Evolutionary conservation across 2,888 invertebrate species (phyloP).

Genomic region (Meloe dianella): DNA sequence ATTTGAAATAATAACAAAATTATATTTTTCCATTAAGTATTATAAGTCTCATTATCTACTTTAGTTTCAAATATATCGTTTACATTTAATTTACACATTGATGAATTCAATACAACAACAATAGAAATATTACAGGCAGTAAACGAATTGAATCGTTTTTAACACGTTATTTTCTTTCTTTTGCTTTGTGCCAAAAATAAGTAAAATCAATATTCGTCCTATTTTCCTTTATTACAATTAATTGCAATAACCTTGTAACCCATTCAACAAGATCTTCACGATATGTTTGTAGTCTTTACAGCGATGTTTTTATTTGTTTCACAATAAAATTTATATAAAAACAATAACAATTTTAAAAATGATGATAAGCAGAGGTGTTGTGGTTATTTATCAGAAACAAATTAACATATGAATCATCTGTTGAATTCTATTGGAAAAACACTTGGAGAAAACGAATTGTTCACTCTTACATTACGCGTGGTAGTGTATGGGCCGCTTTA

Average conservation of each 20-base stretch:
- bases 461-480: no score
- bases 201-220: slow-evolving; percentile 3
- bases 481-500: no score
- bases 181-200: not conserved
- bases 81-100: not conserved
- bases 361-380: no score
- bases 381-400: no score
- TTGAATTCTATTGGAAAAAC: no score
- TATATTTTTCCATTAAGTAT: no score
- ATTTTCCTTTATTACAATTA: not conserved
- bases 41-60: not conserved
- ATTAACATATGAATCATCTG: no score
- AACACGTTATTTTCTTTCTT: not conserved
- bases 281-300: no score
- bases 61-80: not conserved
- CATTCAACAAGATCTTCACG: not conserved
- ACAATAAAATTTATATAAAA: not conserved
- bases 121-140: not conserved
- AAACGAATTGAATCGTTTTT: not conserved
- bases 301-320: not conserved
- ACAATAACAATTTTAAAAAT: no score
- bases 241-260: not conserved
- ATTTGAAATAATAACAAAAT: not conserved
- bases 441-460: no score
- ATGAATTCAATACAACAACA: not conserved